A percentile compares a stretch with the other conserved stretches of the same genome.
Evolutionary conservation across 2,888 invertebrate species (phyloP).

Genomic region (Cephus rjabovi): DNA sequence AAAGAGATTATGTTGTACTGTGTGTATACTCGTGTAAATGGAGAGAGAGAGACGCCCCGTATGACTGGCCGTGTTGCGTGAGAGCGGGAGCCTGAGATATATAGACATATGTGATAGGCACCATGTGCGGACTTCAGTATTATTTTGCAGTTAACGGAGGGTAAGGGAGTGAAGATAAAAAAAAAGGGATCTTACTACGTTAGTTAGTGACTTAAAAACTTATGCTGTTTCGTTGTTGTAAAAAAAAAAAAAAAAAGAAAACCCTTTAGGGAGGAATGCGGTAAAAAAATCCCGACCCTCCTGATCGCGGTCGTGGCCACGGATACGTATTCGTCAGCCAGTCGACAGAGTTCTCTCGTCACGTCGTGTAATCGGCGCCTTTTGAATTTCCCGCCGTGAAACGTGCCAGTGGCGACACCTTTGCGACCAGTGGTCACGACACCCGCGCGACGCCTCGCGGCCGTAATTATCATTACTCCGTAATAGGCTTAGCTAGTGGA

Average conservation of each 20-base stretch:
- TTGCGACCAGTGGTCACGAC: neutral
- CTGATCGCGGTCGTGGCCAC: constrained; percentile 6
- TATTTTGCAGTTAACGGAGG: constrained; percentile 60
- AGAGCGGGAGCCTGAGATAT: constrained; percentile 34
- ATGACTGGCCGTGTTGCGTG: constrained; percentile 18
- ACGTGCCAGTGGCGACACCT: neutral
- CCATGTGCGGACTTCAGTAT: constrained; percentile 67
- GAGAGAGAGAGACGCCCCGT: constrained; percentile 15
- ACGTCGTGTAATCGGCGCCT: no score
- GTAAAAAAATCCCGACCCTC: neutral
- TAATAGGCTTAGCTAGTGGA: no score
- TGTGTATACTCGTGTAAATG: constrained; percentile 28
- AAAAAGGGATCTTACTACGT: constrained; percentile 36
- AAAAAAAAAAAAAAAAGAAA: neutral
- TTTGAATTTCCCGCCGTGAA: no score
- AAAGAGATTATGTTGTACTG: constrained; percentile 34
- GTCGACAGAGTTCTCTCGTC: no score
- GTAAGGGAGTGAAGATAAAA: constrained; percentile 16
- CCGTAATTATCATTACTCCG: neutral
- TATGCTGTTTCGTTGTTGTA: constrained; percentile 48
- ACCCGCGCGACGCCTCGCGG: constrained; percentile 3
- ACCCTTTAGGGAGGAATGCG: constrained; percentile 11
- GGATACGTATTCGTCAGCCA: no score
- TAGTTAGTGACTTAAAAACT: constrained; percentile 46
- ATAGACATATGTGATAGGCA: constrained; percentile 66